Evolutionary conservation across 1,140 invertebrate species (phyloP), one percentile per base, ranked within the genome.

Genomic region (Tetramorium alpestre): DNA sequence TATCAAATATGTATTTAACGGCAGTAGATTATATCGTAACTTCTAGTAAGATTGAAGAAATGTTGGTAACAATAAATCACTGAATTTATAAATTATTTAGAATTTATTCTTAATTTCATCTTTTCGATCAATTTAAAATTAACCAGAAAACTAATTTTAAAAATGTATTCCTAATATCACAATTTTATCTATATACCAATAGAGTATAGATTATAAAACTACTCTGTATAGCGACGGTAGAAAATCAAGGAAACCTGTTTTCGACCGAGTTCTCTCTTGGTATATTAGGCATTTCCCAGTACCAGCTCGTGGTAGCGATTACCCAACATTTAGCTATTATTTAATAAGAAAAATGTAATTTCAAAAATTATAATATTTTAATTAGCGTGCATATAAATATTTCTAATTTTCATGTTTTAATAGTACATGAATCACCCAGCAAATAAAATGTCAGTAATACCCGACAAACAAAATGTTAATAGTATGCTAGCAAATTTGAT

Each of bases 361-460:
- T 44, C 0, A 41, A 58, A 60, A 62, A 44, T 62, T 60, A 44
- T 7, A 76, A 58, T 76, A 3, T 41, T 33, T 25, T 13, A 33
- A 75, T 41, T 25, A 18, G 2, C 16, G 5, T 76, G 18, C 22
- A 25, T 25, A 41, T 0, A 33, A 33, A 56, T 60, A 10, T 44
- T 8, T 25, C 0, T 44, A 41, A 25, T 8, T 41, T 25, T 18
- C 6, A 58, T 18, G 2, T 76, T 41, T 76, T 58, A 76, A 38
- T 56, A 1, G 3, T 41, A 38, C 4, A 22, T 75, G 1, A 16
- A 0, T 38, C 18, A 22, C 6, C 3, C n/a, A 25, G 16, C 60
- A 64, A 64, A 1, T 65, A 65, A 64, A 62, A 64, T 38, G 28
- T 64, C 16, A 73, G 11, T 73, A 54, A 75, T 41, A 56, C 3